phyloP scores from a whole-genome alignment of 2,113 vertebrate genomes.

The Halcyon malimbica region DNA sequence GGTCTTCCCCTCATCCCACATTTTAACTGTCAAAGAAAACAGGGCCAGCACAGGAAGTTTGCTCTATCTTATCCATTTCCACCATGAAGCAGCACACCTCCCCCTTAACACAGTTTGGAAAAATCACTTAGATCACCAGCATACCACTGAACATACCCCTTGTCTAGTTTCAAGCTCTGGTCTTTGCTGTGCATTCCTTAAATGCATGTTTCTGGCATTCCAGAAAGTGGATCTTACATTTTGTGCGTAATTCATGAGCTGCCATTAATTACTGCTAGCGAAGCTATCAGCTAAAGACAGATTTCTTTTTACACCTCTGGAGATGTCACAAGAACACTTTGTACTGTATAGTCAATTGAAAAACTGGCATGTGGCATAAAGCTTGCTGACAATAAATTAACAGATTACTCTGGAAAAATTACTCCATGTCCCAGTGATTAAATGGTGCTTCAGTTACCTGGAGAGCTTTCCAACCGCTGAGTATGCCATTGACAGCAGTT shows the following conservation, averaged over 20 bases:
- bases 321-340: not conserved
- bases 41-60: not conserved
- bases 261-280: not conserved
- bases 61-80: not conserved
- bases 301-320: not conserved
- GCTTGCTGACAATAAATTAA: not conserved
- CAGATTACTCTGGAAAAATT: not conserved
- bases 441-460: slow-evolving; percentile 79
- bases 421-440: not conserved
- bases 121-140: not conserved
- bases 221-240: not conserved
- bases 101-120: not conserved
- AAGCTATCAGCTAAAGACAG: not conserved
- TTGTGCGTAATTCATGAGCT: not conserved
- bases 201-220: not conserved
- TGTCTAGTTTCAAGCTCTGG: not conserved
- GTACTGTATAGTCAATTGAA: not conserved
- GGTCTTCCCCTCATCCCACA: not conserved
- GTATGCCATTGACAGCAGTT: slow-evolving; percentile 93
- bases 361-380: not conserved
- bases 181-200: not conserved
- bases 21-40: not conserved
- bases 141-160: not conserved
- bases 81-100: not conserved
- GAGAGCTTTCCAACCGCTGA: slow-evolving; percentile 97